phyloP scores from a whole-genome alignment of 2,113 vertebrate genomes.

The Lophotis ruficrista region DNA sequence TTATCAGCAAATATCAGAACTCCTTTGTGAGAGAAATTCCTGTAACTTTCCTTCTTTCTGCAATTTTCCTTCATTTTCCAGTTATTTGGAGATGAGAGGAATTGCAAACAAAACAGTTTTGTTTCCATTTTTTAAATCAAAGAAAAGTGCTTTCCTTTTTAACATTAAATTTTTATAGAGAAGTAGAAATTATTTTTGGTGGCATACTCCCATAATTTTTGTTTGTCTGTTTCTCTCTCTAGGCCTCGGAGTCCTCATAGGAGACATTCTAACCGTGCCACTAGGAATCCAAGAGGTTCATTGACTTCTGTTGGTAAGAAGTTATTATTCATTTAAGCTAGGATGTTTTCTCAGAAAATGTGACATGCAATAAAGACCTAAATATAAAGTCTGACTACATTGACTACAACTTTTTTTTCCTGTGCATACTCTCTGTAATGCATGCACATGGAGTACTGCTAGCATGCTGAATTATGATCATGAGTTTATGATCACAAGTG shows the following conservation, averaged over 20 bases:
- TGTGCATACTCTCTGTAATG: neutral
- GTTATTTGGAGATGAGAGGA: neutral
- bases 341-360: neutral
- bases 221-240: neutral
- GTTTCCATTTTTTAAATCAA: neutral
- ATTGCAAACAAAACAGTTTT: neutral
- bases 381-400: neutral
- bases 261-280: constrained; percentile 78
- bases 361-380: neutral
- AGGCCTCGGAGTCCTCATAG: constrained; percentile 87
- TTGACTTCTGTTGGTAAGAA: constrained; percentile 91
- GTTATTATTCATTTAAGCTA: neutral
- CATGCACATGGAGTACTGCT: neutral
- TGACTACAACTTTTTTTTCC: neutral
- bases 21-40: neutral
- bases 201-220: neutral
- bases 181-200: neutral
- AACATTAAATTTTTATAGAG: neutral
- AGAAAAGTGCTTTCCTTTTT: neutral
- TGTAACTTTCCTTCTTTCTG: neutral
- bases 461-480: neutral
- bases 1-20: neutral
- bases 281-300: constrained; percentile 77
- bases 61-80: neutral
- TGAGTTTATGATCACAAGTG: neutral